Evolutionary conservation across 2,797 vertebrate species (phyloP).

Genomic region (Poecilia picta): DNA sequence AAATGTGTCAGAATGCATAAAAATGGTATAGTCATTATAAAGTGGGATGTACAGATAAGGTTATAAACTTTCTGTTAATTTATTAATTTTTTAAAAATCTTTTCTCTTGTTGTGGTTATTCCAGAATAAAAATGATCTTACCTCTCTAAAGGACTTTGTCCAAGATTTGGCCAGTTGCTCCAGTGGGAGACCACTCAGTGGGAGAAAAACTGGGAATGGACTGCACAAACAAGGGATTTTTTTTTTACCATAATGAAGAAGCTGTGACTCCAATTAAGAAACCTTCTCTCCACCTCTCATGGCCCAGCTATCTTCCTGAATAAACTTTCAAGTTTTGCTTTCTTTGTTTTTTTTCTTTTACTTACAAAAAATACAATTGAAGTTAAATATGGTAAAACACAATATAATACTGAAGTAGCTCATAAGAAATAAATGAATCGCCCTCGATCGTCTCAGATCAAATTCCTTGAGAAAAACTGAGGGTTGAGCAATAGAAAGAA

Average conservation of each 20-base stretch:
- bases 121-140: slow-evolving; percentile 50
- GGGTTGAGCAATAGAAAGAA: neutral
- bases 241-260: slow-evolving; percentile 66
- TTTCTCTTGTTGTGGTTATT: neutral
- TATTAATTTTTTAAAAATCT: too few species aligned
- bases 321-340: neutral
- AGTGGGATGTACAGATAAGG: neutral
- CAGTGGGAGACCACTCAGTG: slow-evolving; percentile 49
- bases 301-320: neutral
- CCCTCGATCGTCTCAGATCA: neutral
- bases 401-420: too few species aligned
- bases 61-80: neutral
- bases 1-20: neutral
- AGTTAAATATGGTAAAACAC: neutral
- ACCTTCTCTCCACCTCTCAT: slow-evolving; percentile 39
- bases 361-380: neutral
- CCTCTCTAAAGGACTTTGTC: slow-evolving; percentile 61
- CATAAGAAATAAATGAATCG: too few species aligned
- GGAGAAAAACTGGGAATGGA: slow-evolving; percentile 38
- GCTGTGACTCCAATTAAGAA: slow-evolving; percentile 80
- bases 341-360: neutral
- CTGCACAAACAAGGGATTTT: slow-evolving; percentile 52
- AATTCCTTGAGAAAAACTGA: neutral
- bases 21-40: neutral
- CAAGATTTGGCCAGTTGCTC: slow-evolving; percentile 41